Conservation (phyloP, 2,888 invertebrate species). For the Drosophila seclusa region DNA sequence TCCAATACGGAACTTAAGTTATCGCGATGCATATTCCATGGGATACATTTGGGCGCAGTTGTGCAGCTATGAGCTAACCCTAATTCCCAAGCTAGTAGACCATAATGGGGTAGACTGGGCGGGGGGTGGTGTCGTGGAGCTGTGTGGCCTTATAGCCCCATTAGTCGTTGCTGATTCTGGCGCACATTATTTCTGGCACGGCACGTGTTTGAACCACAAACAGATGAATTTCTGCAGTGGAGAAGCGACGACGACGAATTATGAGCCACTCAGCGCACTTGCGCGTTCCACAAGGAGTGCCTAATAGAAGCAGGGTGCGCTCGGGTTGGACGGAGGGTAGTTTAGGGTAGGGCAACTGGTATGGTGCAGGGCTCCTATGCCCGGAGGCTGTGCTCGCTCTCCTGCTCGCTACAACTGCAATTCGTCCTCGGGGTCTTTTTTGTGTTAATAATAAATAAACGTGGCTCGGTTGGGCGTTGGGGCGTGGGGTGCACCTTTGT, state of each 20-base stretch:
- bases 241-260: conserved; percentile 68
- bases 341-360: background rate
- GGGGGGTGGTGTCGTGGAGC: background rate
- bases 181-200: conserved; percentile 70
- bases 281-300: conserved; percentile 47
- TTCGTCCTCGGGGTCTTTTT: conserved; percentile 77
- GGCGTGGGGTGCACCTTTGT: conserved; percentile 26
- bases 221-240: conserved; percentile 74
- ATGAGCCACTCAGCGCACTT: conserved; percentile 79
- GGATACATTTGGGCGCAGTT: conserved; percentile 29
- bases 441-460: conserved; percentile 81
- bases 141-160: conserved; percentile 57
- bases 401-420: conserved; percentile 58
- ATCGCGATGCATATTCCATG: conserved; percentile 13
- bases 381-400: conserved; percentile 43
- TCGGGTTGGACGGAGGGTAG: background rate
- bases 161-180: conserved; percentile 67
- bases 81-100: conserved; percentile 10
- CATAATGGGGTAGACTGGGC: background rate
- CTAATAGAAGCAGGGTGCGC: background rate
- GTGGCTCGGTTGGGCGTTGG: conserved; percentile 38
- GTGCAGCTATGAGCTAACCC: conserved; percentile 15
- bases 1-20: background rate
- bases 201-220: conserved; percentile 80
- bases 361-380: conserved; percentile 30